A percentile compares a stretch with the other conserved stretches of the same genome.
Evolutionary conservation across 37 sponge, comb jelly and placozoan genomes (phyloP).

Genomic region (Beroe ovata): DNA sequence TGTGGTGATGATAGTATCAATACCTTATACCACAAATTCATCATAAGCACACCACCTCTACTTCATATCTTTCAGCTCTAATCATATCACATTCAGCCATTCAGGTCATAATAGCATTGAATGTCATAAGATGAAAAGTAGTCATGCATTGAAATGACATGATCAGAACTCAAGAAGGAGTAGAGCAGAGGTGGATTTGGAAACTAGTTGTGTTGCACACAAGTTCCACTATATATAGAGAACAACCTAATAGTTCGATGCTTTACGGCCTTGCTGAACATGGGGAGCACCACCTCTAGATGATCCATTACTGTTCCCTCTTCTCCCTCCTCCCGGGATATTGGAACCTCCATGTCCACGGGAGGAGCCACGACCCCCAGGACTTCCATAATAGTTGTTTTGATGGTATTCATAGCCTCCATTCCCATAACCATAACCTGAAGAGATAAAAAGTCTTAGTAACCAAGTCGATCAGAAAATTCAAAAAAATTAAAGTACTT

Average conservation of each 20-base stretch:
- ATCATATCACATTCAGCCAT: too few species aligned
- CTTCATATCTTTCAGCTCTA: too few species aligned
- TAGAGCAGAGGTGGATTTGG: not conserved
- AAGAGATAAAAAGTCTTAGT: too few species aligned
- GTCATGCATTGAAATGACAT: too few species aligned
- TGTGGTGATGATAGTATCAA: too few species aligned
- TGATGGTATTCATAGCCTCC: constrained; percentile 18
- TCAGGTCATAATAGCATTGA: too few species aligned
- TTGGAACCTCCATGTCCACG: not conserved
- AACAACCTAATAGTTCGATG: constrained; percentile 29
- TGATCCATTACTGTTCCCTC: not conserved
- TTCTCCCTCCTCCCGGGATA: not conserved
- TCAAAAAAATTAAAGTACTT: too few species aligned
- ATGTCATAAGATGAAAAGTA: too few species aligned
- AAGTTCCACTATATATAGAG: constrained; percentile 29
- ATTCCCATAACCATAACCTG: constrained; percentile 46
- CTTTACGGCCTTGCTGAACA: constrained; percentile 6
- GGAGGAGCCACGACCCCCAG: not conserved
- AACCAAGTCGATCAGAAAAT: too few species aligned
- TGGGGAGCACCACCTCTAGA: not conserved
- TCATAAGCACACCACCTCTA: not conserved
- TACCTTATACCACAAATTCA: too few species aligned
- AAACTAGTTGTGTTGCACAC: constrained; percentile 52
- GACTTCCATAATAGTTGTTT: not conserved
- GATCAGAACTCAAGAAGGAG: not conserved